Percentiles rank a stretch among this genome's conserved stretches.
Evolutionary conservation across 2,113 vertebrate genomes (phyloP).

Genomic region (Muntiacus reevesi): DNA sequence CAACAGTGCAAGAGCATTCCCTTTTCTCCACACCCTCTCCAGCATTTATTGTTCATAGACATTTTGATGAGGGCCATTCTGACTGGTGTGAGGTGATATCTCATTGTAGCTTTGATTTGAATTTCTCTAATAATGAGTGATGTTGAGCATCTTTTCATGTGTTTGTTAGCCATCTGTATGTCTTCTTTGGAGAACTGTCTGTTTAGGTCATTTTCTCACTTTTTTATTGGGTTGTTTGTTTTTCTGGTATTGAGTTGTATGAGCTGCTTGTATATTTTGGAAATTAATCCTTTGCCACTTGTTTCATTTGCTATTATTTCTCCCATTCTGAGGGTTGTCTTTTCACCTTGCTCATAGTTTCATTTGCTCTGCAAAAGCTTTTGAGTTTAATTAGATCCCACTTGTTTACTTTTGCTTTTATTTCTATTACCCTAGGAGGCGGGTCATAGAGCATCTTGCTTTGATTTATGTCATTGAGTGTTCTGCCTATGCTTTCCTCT

Average conservation of each 20-base stretch:
- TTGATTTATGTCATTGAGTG: not conserved
- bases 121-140: not conserved
- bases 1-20: not conserved
- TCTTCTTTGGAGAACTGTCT: not conserved
- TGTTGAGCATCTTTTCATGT: not conserved
- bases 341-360: not conserved
- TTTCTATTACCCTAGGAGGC: not conserved
- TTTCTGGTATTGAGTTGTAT: not conserved
- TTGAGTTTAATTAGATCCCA: not conserved
- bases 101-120: not conserved
- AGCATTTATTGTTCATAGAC: not conserved
- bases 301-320: not conserved
- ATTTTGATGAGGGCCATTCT: not conserved
- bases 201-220: not conserved
- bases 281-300: not conserved
- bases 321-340: not conserved
- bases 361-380: not conserved
- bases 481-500: not conserved
- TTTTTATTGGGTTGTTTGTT: not conserved
- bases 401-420: not conserved
- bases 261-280: not conserved
- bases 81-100: not conserved
- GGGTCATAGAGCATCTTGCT: not conserved
- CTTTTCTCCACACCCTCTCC: not conserved
- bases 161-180: not conserved